Evolutionary conservation across 2,888 invertebrate genomes (phyloP), one percentile per base, ranked within the genome.

Genomic region (Marasmarcha lunaedactyla): DNA sequence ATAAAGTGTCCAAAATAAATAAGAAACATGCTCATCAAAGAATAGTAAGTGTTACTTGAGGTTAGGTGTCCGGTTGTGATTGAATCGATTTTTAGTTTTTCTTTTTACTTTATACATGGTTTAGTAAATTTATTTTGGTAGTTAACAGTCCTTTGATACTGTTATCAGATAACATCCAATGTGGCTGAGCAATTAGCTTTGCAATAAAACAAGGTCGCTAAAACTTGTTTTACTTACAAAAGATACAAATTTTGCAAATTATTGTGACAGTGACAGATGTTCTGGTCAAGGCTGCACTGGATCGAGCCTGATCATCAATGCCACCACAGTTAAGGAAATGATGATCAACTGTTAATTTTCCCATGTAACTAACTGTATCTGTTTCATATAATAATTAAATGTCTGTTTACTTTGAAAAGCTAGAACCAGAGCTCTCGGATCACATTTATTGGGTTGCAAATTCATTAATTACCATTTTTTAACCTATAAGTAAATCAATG

Each of bases 1-100:
- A 59, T 76, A 74, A 72, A 77, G 77, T 72, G 66, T 63, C 59
- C 54, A 63, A 65, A 60, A 60, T 67, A 69, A 66, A 60, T 63
- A 67, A 55, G 67, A 81, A 87, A 71, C 67, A 89, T 89, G 89
- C 85, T 88, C 78, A 89, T 89, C 76, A 89, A 89, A 85, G 89
- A 89, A 87, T 89, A 84, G 89, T 89, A 71, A 88, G 89, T 89
- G 84, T 54, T 10, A 25, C 44, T 51, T 59, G 64, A 71, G 74
- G 77, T 77, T 78, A 78, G 59, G 54, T 57, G 54, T 64, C 56
- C 59, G 60, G 58, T 63, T 59, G 63, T 59, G 57, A 61, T 20
- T 63, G 59, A 71, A 83, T 81, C 79, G 81, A 79, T 78, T 74
- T 78, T 78, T 64, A 57, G 49, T 51, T 50, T 20, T 20, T 20